Percentiles rank a stretch among this genome's conserved stretches.
phyloP scores from a whole-genome alignment of 2,888 invertebrate species.

The Rhagonycha fulva region DNA sequence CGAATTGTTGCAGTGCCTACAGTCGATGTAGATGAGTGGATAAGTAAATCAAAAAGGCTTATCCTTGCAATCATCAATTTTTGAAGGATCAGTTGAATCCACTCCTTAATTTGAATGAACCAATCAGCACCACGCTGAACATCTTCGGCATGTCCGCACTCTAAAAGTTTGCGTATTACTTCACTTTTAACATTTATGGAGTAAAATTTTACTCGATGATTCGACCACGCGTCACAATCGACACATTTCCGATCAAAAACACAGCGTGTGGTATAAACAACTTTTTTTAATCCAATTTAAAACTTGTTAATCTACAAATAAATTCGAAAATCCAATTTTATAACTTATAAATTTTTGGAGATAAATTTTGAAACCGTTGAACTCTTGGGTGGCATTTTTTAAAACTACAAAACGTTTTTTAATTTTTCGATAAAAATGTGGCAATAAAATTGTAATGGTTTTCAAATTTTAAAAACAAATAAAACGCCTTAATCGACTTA shows the following conservation, averaged over 20 bases:
- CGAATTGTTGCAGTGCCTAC: too few species aligned
- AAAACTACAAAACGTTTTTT: neutral
- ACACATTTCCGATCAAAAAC: neutral
- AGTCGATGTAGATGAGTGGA: too few species aligned
- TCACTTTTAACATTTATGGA: neutral
- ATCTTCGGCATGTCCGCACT: too few species aligned
- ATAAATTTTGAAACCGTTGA: neutral
- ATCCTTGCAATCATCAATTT: too few species aligned
- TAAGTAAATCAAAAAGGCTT: too few species aligned
- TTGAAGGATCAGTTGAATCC: too few species aligned
- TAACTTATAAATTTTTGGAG: neutral
- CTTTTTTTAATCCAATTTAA: neutral
- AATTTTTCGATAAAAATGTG: neutral
- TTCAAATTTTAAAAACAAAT: neutral
- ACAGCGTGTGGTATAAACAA: neutral
- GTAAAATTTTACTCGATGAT: neutral
- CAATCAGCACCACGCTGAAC: too few species aligned
- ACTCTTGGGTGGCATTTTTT: neutral
- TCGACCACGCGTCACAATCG: neutral
- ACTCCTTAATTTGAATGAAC: too few species aligned
- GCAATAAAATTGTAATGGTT: neutral
- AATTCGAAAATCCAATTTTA: neutral
- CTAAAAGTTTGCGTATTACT: too few species aligned
- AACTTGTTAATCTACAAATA: neutral
- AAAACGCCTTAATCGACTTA: neutral